Evolutionary conservation across 2,113 vertebrate species (phyloP).

Genomic region (Shinisaurus crocodilurus): DNA sequence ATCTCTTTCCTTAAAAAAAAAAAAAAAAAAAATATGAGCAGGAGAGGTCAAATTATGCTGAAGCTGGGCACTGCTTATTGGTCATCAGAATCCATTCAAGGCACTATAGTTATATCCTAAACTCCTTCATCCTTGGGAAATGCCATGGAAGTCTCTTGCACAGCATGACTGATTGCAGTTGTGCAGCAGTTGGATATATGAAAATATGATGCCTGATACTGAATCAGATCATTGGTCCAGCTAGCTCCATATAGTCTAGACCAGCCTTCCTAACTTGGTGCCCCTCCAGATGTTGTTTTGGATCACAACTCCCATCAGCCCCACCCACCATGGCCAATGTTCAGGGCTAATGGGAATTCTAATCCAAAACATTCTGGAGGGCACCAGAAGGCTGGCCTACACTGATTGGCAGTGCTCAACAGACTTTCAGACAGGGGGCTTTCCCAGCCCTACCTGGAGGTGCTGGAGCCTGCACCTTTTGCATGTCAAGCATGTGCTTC

Average conservation of each 20-base stretch:
- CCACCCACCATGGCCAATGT: no score
- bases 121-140: not conserved
- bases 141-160: not conserved
- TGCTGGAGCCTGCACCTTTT: not conserved
- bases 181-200: not conserved
- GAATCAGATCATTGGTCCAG: not conserved
- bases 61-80: not conserved
- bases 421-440: not conserved
- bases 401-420: not conserved
- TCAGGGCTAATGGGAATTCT: no score
- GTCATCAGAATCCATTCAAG: not conserved
- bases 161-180: not conserved
- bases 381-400: not conserved
- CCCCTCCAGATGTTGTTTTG: no score
- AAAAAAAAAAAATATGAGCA: not conserved
- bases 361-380: no score
- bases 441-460: not conserved
- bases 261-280: no score
- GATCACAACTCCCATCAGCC: no score
- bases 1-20: not conserved
- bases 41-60: not conserved
- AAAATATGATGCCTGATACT: not conserved
- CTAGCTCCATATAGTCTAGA: not conserved
- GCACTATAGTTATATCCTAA: not conserved
- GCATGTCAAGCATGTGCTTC: not conserved